Evolutionary conservation across 2,113 vertebrate species (phyloP).

Genomic region (Sigmodon hispidus): DNA sequence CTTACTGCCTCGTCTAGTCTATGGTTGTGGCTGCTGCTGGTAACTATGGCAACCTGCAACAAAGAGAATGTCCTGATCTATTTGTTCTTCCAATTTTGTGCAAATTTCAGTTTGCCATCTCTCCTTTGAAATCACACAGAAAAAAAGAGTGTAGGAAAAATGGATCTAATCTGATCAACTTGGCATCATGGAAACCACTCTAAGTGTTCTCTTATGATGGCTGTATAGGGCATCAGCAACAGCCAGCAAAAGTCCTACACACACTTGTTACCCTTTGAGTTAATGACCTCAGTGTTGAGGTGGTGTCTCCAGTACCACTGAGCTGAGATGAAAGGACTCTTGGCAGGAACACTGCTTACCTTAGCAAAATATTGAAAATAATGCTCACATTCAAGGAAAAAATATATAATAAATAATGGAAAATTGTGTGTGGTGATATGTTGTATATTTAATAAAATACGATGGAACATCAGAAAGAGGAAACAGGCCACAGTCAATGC

Average conservation of each 20-base stretch:
- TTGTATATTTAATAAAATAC: no score
- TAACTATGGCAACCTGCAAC: not conserved
- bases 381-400: not conserved
- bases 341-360: not conserved
- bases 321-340: not conserved
- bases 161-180: not conserved
- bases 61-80: no score
- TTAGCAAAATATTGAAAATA: not conserved
- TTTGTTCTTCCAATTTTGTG: not conserved
- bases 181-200: no score
- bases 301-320: no score
- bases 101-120: not conserved
- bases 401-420: not conserved
- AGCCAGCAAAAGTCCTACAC: not conserved
- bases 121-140: not conserved
- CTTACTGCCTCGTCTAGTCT: not conserved
- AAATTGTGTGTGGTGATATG: no score
- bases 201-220: no score
- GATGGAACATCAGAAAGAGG: no score
- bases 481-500: no score
- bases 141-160: not conserved
- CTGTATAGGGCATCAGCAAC: no score
- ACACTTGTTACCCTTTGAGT: no score
- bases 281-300: not conserved
- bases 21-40: not conserved